A percentile compares a stretch with the other conserved stretches of the same genome.
phyloP scores from a whole-genome alignment of 2,888 invertebrate species.

The Galeruca laticollis region DNA sequence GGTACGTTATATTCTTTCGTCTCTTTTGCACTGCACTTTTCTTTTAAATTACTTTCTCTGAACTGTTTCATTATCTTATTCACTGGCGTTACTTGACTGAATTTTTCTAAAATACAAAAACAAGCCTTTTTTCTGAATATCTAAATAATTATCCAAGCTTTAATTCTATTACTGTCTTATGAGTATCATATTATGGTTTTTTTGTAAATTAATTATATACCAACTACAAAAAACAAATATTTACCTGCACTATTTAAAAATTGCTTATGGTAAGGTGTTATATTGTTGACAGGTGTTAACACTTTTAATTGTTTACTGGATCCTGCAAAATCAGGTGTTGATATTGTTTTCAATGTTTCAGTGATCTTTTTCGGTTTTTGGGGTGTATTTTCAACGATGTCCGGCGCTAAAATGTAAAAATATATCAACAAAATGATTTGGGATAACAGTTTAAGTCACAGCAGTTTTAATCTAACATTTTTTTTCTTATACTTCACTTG shows the following conservation, averaged over 20 bases:
- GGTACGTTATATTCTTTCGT: conserved; percentile 31
- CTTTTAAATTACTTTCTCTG: conserved; percentile 53
- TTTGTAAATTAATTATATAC: too few relatives aligned
- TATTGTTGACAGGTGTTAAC: conserved; percentile 41
- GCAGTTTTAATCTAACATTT: too few relatives aligned
- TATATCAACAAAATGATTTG: not conserved
- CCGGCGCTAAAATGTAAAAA: conserved; percentile 5
- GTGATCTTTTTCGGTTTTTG: conserved; percentile 9
- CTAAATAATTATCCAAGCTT: too few relatives aligned
- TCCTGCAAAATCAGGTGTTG: conserved; percentile 11
- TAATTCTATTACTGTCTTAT: too few relatives aligned
- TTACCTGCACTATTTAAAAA: conserved; percentile 43
- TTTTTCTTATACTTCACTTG: too few relatives aligned
- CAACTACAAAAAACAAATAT: not conserved
- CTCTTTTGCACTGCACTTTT: conserved; percentile 47
- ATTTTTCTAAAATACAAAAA: conserved; percentile 42
- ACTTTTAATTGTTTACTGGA: conserved; percentile 32
- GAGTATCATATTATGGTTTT: too few relatives aligned
- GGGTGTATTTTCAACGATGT: conserved; percentile 19
- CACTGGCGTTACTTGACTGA: conserved; percentile 62
- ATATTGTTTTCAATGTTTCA: not conserved
- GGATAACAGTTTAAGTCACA: too few relatives aligned
- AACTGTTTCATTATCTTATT: conserved; percentile 62
- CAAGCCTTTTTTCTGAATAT: too few relatives aligned
- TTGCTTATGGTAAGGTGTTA: conserved; percentile 33